Evolutionary conservation across 1,140 invertebrate genomes (phyloP).

Genomic region (Drosophila pseudoobscura): DNA sequence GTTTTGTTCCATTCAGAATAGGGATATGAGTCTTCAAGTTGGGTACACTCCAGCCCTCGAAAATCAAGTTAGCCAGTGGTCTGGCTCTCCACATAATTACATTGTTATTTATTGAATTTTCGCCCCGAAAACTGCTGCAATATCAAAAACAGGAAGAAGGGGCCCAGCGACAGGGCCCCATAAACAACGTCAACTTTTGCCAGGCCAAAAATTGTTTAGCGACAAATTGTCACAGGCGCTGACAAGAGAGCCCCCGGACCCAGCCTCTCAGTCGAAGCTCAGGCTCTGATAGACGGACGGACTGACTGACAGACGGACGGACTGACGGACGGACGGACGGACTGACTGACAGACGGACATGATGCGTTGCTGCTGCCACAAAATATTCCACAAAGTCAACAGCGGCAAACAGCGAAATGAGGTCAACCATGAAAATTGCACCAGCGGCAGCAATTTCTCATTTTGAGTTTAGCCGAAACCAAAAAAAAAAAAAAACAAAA

Average conservation of each 20-base stretch:
- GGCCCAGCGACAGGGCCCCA: conserved; percentile 6
- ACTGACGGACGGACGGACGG: conserved; percentile 4
- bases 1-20: conserved; percentile 25
- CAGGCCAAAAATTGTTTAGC: conserved; percentile 69
- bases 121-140: conserved; percentile 32
- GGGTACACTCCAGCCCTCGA: conserved; percentile 3
- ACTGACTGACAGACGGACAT: conserved; percentile 40
- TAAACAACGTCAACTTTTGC: conserved; percentile 62
- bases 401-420: conserved; percentile 63
- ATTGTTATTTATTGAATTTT: conserved; percentile 82
- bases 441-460: conserved; percentile 77
- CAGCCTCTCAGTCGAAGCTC: conserved; percentile 23
- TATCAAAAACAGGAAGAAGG: not conserved
- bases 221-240: conserved; percentile 76
- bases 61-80: conserved; percentile 48
- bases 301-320: not conserved
- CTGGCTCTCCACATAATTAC: conserved; percentile 67
- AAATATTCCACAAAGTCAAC: conserved; percentile 78
- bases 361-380: conserved; percentile 55
- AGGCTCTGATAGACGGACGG: conserved; percentile 4
- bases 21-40: conserved; percentile 17
- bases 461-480: conserved; percentile 72
- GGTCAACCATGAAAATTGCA: conserved; percentile 78
- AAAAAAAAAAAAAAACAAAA: too few relatives aligned
- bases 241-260: conserved; percentile 46